Evolutionary conservation across 2,888 invertebrate species (phyloP).

Genomic region (Amaurobius ferox): DNA sequence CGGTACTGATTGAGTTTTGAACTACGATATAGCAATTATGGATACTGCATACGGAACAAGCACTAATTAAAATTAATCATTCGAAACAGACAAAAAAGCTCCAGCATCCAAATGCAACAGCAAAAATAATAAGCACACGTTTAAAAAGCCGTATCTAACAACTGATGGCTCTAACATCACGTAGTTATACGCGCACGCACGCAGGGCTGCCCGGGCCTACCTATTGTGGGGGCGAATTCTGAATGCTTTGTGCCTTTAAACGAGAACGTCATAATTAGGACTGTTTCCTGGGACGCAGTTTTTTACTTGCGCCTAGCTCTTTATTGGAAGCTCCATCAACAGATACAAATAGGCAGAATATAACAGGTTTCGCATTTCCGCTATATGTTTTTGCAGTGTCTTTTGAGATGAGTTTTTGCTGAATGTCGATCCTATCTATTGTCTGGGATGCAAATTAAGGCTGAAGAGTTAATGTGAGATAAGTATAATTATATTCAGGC

Average conservation of each 20-base stretch:
- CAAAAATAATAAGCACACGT: slow-evolving; percentile 39
- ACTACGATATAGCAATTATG: slow-evolving; percentile 64
- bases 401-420: background rate
- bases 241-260: slow-evolving; percentile 34
- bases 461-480: slow-evolving; percentile 2
- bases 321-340: slow-evolving; percentile 4
- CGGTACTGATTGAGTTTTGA: slow-evolving; percentile 55
- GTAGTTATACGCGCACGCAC: slow-evolving; percentile 21
- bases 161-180: slow-evolving; percentile 36
- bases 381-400: background rate
- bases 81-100: slow-evolving; percentile 38
- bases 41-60: slow-evolving; percentile 49
- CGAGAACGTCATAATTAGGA: slow-evolving; percentile 66
- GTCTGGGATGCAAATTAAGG: background rate
- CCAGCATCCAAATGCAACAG: slow-evolving; percentile 4
- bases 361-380: slow-evolving; percentile 3
- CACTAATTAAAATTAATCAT: slow-evolving; percentile 71
- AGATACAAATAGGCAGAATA: slow-evolving; percentile 9
- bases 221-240: slow-evolving; percentile 36
- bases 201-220: background rate
- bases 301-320: background rate
- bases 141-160: slow-evolving; percentile 40
- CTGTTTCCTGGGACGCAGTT: slow-evolving; percentile 60
- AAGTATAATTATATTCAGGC: slow-evolving; percentile 10
- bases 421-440: slow-evolving; percentile 11